Evolutionary conservation across 2,113 vertebrate genomes (phyloP).

Genomic region (Phalacrocorax pelagicus): DNA sequence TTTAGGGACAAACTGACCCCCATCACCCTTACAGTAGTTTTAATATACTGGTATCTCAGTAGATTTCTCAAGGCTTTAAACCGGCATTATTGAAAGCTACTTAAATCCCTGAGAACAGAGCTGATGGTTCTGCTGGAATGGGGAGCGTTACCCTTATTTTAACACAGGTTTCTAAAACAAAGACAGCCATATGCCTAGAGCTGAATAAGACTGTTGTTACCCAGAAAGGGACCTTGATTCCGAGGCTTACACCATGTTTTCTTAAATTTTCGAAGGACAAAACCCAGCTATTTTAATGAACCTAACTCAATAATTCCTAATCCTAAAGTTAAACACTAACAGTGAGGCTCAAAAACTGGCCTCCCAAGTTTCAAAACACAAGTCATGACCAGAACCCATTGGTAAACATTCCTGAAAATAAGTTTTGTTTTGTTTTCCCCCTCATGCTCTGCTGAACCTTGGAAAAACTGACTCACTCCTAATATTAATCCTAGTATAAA

Average conservation of each 20-base stretch:
- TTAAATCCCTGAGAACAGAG: constrained; percentile 42
- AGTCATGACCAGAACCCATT: constrained; percentile 62
- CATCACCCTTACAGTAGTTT: constrained; percentile 1
- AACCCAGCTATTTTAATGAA: constrained; percentile 70
- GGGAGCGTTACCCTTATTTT: constrained; percentile 2
- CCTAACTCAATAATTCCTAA: constrained; percentile 73
- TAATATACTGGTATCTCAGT: not conserved
- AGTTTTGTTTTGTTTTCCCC: constrained; percentile 66
- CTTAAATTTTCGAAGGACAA: constrained; percentile 62
- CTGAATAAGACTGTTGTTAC: constrained; percentile 61
- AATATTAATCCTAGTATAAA: constrained; percentile 67
- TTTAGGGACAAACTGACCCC: not conserved
- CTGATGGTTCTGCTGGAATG: constrained; percentile 21
- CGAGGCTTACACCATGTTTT: constrained; percentile 59
- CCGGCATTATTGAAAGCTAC: not conserved
- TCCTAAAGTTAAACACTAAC: constrained; percentile 71
- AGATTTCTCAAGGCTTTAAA: constrained; percentile 30
- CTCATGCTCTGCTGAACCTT: constrained; percentile 51
- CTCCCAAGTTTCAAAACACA: constrained; percentile 69
- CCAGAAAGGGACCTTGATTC: constrained; percentile 33
- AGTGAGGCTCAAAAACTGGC: constrained; percentile 41
- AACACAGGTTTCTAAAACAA: constrained; percentile 53
- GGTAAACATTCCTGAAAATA: constrained; percentile 73
- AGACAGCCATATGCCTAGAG: constrained; percentile 48
- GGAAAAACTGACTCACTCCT: constrained; percentile 61